phyloP scores from a whole-genome alignment of 2,113 vertebrate genomes.

The Speoplatyrhinus poulsoni region DNA sequence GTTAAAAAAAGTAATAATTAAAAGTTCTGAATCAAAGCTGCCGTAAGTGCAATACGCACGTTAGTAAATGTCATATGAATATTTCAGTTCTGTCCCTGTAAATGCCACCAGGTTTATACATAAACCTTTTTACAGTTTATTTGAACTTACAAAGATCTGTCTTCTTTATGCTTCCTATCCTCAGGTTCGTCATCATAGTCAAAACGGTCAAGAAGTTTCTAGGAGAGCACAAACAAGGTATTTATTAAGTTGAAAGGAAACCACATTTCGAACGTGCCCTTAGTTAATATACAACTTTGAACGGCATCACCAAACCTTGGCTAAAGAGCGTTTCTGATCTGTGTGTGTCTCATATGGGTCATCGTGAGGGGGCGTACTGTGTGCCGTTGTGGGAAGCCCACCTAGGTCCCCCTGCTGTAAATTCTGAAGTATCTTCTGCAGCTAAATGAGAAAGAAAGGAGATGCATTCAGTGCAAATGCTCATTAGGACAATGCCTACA shows the following conservation, averaged over 20 bases:
- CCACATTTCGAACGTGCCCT: background rate
- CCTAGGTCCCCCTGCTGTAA: conserved; percentile 88
- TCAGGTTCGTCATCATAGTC: conserved; percentile 97
- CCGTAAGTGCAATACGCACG: too few relatives aligned
- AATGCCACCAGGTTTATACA: too few relatives aligned
- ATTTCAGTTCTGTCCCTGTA: too few relatives aligned
- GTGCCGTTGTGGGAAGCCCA: conserved; percentile 76
- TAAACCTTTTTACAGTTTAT: background rate
- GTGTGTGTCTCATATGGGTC: conserved; percentile 39
- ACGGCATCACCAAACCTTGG: conserved; percentile 78
- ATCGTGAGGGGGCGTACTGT: conserved; percentile 59
- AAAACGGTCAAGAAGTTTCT: conserved; percentile 94
- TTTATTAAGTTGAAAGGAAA: background rate
- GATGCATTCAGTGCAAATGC: background rate
- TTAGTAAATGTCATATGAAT: too few relatives aligned
- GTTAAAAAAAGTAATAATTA: too few relatives aligned
- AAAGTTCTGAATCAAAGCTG: too few relatives aligned
- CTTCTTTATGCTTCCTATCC: conserved; percentile 80
- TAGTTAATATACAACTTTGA: too few relatives aligned
- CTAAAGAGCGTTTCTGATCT: conserved; percentile 85
- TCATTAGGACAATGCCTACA: too few relatives aligned
- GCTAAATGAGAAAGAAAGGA: conserved; percentile 59
- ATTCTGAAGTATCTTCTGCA: conserved; percentile 94
- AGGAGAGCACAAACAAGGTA: conserved; percentile 12
- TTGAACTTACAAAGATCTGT: conserved; percentile 63